These are phyloP conservation scores for Maccullochella peelii DNA, from an alignment of 2,113 vertebrate genomes.

Conservation along the genomic window DNA sequence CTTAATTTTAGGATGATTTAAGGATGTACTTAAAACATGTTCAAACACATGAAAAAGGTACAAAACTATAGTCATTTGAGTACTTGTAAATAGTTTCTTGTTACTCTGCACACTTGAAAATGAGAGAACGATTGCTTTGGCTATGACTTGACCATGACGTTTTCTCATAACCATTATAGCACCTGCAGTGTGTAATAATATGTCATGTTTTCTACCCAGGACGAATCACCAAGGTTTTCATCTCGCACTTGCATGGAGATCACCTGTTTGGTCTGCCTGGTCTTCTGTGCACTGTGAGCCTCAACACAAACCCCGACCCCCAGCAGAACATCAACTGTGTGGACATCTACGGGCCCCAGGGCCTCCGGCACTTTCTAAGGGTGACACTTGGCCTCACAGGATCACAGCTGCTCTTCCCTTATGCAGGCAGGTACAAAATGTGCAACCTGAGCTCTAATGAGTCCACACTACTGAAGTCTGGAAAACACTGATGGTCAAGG, in stretches of 20 bases:
- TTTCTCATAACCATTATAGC: not conserved
- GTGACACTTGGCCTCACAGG: conserved; percentile 88
- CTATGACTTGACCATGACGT: no score
- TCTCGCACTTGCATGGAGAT: conserved; percentile 95
- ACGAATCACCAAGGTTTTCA: conserved; percentile 94
- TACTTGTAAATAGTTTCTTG: not conserved
- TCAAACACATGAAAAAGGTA: no score
- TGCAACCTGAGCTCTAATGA: not conserved
- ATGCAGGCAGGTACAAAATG: conserved; percentile 69
- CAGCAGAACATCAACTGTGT: conserved; percentile 73
- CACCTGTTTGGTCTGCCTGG: conserved; percentile 95
- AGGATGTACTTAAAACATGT: no score
- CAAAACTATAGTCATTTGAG: no score
- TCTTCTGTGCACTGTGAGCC: conserved; percentile 92
- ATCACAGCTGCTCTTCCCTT: conserved; percentile 89
- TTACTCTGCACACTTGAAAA: no score
- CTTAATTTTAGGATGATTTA: no score
- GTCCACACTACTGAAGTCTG: not conserved
- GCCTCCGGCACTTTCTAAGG: conserved; percentile 87
- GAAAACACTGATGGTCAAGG: not conserved
- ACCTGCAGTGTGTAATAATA: not conserved
- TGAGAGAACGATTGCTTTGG: no score
- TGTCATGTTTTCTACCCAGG: conserved; percentile 76
- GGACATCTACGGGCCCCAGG: conserved; percentile 91
- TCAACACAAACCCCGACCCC: conserved; percentile 81